Base-by-base conservation (phyloP, 2,888 invertebrate genomes). In the Drosophila diplacantha region DNA sequence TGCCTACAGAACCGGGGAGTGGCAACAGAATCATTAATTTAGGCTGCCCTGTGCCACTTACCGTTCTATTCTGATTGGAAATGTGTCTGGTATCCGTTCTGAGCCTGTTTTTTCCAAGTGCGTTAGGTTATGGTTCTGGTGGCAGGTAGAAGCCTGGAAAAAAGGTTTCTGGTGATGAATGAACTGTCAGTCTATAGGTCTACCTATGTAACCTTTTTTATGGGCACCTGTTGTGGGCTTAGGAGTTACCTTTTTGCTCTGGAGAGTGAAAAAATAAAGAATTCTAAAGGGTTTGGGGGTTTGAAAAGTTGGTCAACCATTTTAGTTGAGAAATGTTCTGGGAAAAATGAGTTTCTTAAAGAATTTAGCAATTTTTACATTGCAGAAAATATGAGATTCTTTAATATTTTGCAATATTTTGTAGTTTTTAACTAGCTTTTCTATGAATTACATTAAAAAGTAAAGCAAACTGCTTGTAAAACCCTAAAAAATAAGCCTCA, bases 101-200 rank as follows among this genome's bases (percentile, higher is more conserved):
- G 38, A 64, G 56, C 64, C 55, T 55, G 51, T 41, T 32, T 24
- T 41, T 22, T 31, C 32, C 18, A 41, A 61, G 68, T 68, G 68
- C 61, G 68, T 68, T 56, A 68, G 69, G 68, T 68, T 68, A 68
- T 68, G 68, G 68, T 68, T 60, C 38, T 50, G 24, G 38, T 22
- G 46, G 37, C 60, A 68, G 53, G 54, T 54, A 54, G 50, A 43
- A 26, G 5, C 26, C 26, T 9, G 16, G 16, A 12, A 24, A 44
- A 58, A 61, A 59, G 56, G 57, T 44, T 37, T 56, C 31, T 44
- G 3, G 29, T 67, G 60, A 67, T 60, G 67, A 67, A 67, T 67
- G 67, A 67, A 67, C 60, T 67, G 67, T 67, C 67, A 59, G 66
- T 31, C 26, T 31, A 24, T 37, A 49, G 26, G 26, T 16, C 53